Conservation (phyloP, 2,113 vertebrate species). For the Chrysochloris asiatica region DNA sequence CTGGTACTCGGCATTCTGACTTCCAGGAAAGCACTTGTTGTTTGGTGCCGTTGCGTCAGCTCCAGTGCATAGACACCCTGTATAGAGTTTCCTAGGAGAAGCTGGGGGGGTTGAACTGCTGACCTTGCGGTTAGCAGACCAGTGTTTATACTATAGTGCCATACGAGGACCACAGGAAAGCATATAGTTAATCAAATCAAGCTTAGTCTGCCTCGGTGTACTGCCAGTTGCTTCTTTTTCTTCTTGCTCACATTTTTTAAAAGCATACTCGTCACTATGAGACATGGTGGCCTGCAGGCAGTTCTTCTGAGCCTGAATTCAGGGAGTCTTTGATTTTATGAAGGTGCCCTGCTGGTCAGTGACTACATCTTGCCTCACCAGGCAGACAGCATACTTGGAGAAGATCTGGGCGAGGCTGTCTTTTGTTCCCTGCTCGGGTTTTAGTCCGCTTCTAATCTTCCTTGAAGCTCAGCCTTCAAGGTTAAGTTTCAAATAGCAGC, state of each 20-base stretch:
- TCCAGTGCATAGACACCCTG: too few species aligned
- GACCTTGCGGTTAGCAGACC: too few species aligned
- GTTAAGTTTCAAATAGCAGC: background rate
- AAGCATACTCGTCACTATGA: conserved; percentile 75
- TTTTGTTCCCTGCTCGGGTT: background rate
- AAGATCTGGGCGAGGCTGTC: background rate
- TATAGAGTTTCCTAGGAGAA: too few species aligned
- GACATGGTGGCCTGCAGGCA: conserved; percentile 6
- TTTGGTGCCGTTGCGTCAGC: too few species aligned
- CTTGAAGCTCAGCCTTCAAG: background rate
- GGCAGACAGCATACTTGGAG: background rate
- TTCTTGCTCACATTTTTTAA: conserved; percentile 76
- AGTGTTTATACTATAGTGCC: too few species aligned
- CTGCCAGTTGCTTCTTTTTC: conserved; percentile 72
- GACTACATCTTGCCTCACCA: background rate
- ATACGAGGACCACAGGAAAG: too few species aligned
- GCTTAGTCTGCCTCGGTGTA: conserved; percentile 55
- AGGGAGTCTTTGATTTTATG: conserved; percentile 68
- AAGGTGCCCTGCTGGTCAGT: background rate
- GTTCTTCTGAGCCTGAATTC: too few species aligned
- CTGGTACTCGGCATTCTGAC: background rate
- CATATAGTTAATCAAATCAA: background rate
- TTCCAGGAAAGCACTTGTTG: too few species aligned
- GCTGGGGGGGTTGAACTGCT: too few species aligned
- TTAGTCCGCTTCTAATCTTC: background rate